Percentiles rank a stretch among this genome's conserved stretches.
Evolutionary conservation across 2,888 invertebrate species (phyloP).

Genomic region (Pseudococcus viburni): DNA sequence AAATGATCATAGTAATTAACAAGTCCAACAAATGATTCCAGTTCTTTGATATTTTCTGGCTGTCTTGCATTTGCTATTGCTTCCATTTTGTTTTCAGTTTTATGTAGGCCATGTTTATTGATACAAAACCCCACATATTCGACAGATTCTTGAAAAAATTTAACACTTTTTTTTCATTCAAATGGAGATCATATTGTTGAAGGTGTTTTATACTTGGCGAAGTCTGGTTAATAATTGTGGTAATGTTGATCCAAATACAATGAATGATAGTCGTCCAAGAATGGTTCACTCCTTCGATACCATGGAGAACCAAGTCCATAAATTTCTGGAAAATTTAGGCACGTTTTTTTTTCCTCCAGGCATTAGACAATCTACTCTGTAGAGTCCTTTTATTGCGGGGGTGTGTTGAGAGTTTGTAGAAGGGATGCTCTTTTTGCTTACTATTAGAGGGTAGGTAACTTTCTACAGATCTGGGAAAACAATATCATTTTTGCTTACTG

Average conservation of each 20-base stretch:
- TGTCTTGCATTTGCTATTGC: no score
- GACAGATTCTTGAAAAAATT: no score
- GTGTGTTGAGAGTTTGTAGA: constrained; percentile 67
- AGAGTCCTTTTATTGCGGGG: no score
- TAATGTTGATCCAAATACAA: constrained; percentile 68
- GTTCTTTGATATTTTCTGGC: constrained; percentile 69
- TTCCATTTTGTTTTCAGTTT: neutral
- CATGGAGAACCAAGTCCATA: constrained; percentile 70
- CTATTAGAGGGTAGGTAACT: constrained; percentile 58
- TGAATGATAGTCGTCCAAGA: constrained; percentile 70
- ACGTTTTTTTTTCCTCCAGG: constrained; percentile 70
- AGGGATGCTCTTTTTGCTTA: constrained; percentile 60
- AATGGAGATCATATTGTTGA: neutral
- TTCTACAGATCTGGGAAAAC: constrained; percentile 64
- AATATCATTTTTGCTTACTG: constrained; percentile 63
- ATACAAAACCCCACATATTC: constrained; percentile 63
- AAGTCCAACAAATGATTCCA: constrained; percentile 70
- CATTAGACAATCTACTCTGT: no score
- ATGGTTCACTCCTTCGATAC: no score
- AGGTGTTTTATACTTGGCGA: neutral
- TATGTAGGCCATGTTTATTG: constrained; percentile 62
- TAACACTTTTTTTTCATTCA: no score
- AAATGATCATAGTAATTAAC: constrained; percentile 68
- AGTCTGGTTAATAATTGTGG: no score
- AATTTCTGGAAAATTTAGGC: constrained; percentile 69